Percentiles rank a stretch among this genome's conserved stretches.
phyloP scores from a whole-genome alignment of 2,888 invertebrate genomes.

The Stomorhina lunata region DNA sequence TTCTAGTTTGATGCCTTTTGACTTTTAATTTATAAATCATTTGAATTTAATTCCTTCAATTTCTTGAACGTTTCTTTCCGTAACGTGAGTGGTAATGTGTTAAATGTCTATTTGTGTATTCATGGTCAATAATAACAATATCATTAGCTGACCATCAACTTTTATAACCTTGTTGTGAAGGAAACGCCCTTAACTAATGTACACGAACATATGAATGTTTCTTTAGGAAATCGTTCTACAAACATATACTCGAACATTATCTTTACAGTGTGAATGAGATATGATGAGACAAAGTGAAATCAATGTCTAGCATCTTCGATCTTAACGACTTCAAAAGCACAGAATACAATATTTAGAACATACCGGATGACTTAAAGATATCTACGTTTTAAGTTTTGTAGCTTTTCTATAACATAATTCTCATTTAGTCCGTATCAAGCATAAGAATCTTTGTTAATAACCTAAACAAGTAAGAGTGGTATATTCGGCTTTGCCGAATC shows the following conservation, averaged over 20 bases:
- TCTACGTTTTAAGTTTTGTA: too few relatives aligned
- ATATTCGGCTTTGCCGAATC: too few relatives aligned
- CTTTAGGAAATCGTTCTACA: not conserved
- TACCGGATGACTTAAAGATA: too few relatives aligned
- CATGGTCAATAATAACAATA: conserved; percentile 43
- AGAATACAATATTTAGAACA: too few relatives aligned
- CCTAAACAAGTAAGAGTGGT: too few relatives aligned
- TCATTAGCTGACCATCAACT: conserved; percentile 45
- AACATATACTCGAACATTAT: not conserved
- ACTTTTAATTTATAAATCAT: not conserved
- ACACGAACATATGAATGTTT: not conserved
- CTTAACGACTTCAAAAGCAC: too few relatives aligned
- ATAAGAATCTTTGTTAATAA: too few relatives aligned
- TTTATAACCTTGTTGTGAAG: conserved; percentile 8
- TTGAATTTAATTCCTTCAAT: not conserved
- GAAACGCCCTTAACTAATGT: conserved; percentile 8
- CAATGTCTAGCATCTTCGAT: too few relatives aligned
- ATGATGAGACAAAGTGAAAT: too few relatives aligned
- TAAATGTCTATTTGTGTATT: not conserved
- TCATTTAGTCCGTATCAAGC: too few relatives aligned
- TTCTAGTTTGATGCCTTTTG: too few relatives aligned
- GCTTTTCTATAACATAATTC: too few relatives aligned
- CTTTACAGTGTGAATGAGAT: not conserved
- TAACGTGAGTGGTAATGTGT: not conserved
- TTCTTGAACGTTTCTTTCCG: not conserved